Evolutionary conservation across 2,888 invertebrate species (phyloP), one percentile per base, ranked within the genome.

Genomic region (Pollenia amentaria): DNA sequence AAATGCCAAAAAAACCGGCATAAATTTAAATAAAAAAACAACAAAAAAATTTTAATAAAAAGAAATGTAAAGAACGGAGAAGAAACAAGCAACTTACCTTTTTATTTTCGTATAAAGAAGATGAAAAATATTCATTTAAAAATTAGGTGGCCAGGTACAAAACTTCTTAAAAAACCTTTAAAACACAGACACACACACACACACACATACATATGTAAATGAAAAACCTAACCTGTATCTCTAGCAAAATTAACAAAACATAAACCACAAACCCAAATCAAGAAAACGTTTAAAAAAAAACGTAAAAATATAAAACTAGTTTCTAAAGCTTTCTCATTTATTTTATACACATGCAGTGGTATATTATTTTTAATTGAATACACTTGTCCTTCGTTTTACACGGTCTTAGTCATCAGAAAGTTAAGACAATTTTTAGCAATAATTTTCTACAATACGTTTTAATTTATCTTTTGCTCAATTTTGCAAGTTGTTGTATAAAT

Each of bases 311-410:
- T 76, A 53, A 79, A 79, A 79, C 79, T 38, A 72, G 79, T 79
- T 79, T 70, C 53, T 79, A 62, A 12, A 70, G 70, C 70, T 53
- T 79, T 79, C 70, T 67, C 53, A 72, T 57, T 38, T 42, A 48
- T 16, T 44, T 60, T 16, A 3, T 57, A 44, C 16, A 3, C 46
- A 44, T 3, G 53, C 55, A 38, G 29, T 38, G 48, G 38, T 40
- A 62, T 18, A 9, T 46, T 21, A 10, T n/a, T 48, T 55, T 12
- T 7, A 7, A 21, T 29, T 3, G 7, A 10, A 10, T 38, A 64
- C 48, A 75, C 75, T 42, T 64, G 1, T 14, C 11, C 51, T 64
- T 42, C 0, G 10, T 10, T 46, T 4, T 38, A 75, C 62, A 18
- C 7, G 29, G 29, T 29, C 29, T 29, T 6, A 29, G 29, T 29